These are phyloP conservation scores for Sebastes matsubarae DNA, from an alignment of 2,797 vertebrate species.

Conservation along the genomic window DNA sequence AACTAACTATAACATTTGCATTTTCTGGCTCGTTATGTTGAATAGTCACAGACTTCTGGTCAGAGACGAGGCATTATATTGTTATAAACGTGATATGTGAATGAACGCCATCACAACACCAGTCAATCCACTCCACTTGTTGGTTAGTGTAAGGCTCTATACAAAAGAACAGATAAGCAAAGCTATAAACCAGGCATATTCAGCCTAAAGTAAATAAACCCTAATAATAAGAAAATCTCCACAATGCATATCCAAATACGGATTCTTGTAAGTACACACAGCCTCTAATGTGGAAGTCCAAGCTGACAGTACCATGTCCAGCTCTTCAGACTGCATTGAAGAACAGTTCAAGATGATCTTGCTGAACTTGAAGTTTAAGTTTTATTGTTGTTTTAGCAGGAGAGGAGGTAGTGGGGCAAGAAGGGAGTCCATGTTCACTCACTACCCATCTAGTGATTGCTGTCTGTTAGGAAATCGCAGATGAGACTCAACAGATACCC, in stretches of 20 bases:
- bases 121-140: not conserved
- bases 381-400: no score
- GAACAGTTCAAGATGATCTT: no score
- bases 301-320: no score
- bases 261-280: no score
- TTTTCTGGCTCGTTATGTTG: not conserved
- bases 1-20: not conserved
- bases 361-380: no score
- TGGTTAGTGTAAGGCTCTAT: not conserved
- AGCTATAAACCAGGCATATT: not conserved
- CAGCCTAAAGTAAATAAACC: not conserved
- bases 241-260: not conserved
- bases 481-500: no score
- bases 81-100: not conserved
- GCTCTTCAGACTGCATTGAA: no score
- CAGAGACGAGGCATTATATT: not conserved
- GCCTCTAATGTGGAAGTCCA: no score
- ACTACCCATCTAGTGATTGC: no score
- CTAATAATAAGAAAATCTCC: not conserved
- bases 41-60: not conserved
- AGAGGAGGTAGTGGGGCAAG: no score
- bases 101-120: not conserved
- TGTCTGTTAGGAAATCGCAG: no score
- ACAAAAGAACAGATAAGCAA: not conserved
- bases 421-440: no score